Percentiles rank a stretch among this genome's conserved stretches.
Conservation (phyloP, 1,140 invertebrate genomes). For the Aradophagus sp. region DNA sequence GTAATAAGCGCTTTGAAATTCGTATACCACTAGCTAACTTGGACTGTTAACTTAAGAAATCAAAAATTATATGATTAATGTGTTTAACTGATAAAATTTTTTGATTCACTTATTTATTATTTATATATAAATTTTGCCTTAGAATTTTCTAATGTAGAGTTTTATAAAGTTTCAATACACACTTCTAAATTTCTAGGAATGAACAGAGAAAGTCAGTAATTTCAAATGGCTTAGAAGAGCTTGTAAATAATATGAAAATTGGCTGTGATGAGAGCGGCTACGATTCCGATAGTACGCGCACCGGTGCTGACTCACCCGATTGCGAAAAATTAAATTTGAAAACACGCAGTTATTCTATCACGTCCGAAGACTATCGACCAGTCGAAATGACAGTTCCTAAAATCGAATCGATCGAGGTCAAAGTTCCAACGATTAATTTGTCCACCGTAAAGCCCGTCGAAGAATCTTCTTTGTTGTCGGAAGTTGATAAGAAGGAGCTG, state of each 20-base stretch:
- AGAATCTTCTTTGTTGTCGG: neutral
- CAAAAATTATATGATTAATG: too few relatives aligned
- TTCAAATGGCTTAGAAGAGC: slow-evolving; percentile 67
- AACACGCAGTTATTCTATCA: slow-evolving; percentile 64
- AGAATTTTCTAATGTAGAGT: too few relatives aligned
- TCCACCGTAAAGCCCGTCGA: neutral
- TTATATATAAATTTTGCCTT: too few relatives aligned
- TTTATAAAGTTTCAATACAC: too few relatives aligned
- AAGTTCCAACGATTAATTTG: neutral
- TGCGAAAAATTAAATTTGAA: slow-evolving; percentile 64
- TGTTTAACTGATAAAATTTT: too few relatives aligned
- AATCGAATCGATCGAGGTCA: slow-evolving; percentile 14
- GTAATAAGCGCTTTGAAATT: too few relatives aligned
- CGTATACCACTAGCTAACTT: too few relatives aligned
- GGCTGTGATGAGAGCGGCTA: slow-evolving; percentile 79
- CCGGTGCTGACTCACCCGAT: slow-evolving; percentile 76
- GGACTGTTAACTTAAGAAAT: too few relatives aligned
- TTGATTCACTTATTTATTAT: too few relatives aligned
- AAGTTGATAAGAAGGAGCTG: neutral
- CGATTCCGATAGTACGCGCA: slow-evolving; percentile 79
- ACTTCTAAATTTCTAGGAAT: slow-evolving; percentile 25
- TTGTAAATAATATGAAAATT: slow-evolving; percentile 71
- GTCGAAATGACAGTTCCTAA: slow-evolving; percentile 58
- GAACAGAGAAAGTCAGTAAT: slow-evolving; percentile 56
- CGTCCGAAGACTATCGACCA: slow-evolving; percentile 64